Evolutionary conservation across 2,888 invertebrate genomes (phyloP).

Genomic region (Drosophila mayaguana): DNA sequence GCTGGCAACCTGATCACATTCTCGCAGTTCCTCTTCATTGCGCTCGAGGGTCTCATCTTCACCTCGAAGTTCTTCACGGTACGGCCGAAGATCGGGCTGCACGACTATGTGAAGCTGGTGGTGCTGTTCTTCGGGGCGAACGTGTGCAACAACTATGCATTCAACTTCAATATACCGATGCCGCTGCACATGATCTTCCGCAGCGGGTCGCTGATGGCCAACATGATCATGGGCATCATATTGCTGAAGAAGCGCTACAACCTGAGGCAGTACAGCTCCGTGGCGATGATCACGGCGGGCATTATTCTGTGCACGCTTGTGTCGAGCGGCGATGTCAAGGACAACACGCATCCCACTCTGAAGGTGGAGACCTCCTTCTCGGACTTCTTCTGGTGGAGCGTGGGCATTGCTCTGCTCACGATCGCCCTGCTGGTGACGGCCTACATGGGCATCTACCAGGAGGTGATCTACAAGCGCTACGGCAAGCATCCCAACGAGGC

Average conservation of each 20-base stretch:
- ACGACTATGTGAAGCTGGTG: constrained; percentile 93
- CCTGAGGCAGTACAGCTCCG: constrained; percentile 94
- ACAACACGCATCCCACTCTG: constrained; percentile 87
- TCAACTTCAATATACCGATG: constrained; percentile 98
- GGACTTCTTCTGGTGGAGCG: constrained; percentile 87
- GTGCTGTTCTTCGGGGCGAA: constrained; percentile 96
- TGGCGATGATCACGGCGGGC: constrained; percentile 95
- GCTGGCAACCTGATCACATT: constrained; percentile 98
- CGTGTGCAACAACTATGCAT: constrained; percentile 97
- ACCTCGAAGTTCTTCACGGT: constrained; percentile 93
- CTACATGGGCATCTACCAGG: constrained; percentile 97
- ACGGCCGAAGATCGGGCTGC: constrained; percentile 90
- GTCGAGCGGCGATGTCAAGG: constrained; percentile 89
- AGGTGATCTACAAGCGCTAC: constrained; percentile 91
- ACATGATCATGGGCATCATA: constrained; percentile 97
- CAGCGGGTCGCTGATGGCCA: constrained; percentile 98
- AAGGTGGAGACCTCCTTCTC: constrained; percentile 71
- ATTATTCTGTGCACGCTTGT: constrained; percentile 96
- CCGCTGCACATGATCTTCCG: constrained; percentile 99
- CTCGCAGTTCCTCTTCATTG: constrained; percentile 96
- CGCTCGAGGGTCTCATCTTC: constrained; percentile 94
- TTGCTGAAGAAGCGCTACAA: constrained; percentile 94
- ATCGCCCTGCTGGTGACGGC: constrained; percentile 96
- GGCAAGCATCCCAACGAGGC: constrained; percentile 97
- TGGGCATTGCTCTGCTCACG: constrained; percentile 93